phyloP scores from a whole-genome alignment of 2,113 vertebrate genomes.

The Neotoma lepida region DNA sequence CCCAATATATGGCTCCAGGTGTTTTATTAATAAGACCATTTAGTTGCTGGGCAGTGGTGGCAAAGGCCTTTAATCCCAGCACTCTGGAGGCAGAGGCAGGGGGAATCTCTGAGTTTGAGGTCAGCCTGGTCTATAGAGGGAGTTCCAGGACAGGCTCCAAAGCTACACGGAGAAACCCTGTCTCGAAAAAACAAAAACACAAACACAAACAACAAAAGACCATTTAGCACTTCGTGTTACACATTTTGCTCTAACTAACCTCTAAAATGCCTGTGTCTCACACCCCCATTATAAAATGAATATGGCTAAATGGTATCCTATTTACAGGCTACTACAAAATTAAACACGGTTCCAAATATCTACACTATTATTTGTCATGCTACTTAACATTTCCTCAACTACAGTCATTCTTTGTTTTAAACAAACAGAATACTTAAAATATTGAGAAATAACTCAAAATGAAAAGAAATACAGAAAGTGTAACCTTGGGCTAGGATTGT shows the following conservation, averaged over 20 bases:
- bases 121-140: no score
- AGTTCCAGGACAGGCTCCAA: no score
- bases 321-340: constrained; percentile 12
- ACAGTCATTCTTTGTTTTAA: constrained; percentile 30
- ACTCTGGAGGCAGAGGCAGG: no score
- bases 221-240: no score
- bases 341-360: background rate
- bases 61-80: no score
- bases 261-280: background rate
- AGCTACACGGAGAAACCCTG: no score
- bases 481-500: background rate
- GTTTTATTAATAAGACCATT: no score
- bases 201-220: no score
- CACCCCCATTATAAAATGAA: constrained; percentile 50
- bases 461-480: background rate
- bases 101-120: no score
- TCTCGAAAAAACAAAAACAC: no score
- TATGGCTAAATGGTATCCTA: background rate
- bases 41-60: no score
- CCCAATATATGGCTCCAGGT: no score
- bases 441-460: constrained; percentile 52
- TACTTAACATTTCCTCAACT: constrained; percentile 14
- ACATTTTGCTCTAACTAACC: constrained; percentile 20
- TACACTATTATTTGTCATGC: background rate
- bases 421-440: constrained; percentile 27